Conservation (phyloP, 1,140 invertebrate species). For the Orchesella cincta region DNA sequence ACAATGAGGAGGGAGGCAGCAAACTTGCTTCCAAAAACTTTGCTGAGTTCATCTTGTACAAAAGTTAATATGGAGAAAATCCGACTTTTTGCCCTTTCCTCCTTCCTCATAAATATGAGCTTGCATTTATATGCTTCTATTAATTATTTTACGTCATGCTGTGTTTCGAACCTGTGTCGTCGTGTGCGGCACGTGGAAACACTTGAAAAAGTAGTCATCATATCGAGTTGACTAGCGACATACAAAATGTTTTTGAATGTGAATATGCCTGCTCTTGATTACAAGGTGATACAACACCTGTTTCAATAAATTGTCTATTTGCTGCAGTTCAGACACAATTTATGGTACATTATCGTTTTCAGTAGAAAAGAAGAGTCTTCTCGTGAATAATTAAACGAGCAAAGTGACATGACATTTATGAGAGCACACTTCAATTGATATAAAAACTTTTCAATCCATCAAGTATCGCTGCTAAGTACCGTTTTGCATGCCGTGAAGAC, state of each 20-base stretch:
- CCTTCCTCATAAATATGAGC: slow-evolving; percentile 1
- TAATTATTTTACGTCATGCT: slow-evolving; percentile 27
- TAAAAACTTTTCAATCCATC: background rate
- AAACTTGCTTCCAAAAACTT: background rate
- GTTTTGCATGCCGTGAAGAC: background rate
- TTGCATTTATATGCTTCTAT: background rate
- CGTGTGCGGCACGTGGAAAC: slow-evolving; percentile 24
- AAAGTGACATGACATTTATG: slow-evolving; percentile 13
- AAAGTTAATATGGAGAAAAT: background rate
- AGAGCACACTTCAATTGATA: slow-evolving; percentile 3
- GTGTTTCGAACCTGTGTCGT: slow-evolving; percentile 5
- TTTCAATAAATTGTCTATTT: slow-evolving; percentile 1
- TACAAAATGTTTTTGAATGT: background rate
- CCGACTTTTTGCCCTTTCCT: background rate
- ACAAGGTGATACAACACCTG: slow-evolving; percentile 6
- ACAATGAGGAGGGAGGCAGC: background rate
- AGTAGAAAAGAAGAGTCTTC: background rate
- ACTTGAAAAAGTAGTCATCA: background rate
- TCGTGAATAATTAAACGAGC: slow-evolving; percentile 16
- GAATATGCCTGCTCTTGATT: slow-evolving; percentile 10
- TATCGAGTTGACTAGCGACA: background rate
- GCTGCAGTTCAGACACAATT: background rate
- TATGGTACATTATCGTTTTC: background rate
- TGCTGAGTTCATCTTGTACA: slow-evolving; percentile 16
- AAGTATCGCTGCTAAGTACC: background rate